Evolutionary conservation across 2,888 invertebrate genomes (phyloP).

Genomic region (Odontocerum albicorne): DNA sequence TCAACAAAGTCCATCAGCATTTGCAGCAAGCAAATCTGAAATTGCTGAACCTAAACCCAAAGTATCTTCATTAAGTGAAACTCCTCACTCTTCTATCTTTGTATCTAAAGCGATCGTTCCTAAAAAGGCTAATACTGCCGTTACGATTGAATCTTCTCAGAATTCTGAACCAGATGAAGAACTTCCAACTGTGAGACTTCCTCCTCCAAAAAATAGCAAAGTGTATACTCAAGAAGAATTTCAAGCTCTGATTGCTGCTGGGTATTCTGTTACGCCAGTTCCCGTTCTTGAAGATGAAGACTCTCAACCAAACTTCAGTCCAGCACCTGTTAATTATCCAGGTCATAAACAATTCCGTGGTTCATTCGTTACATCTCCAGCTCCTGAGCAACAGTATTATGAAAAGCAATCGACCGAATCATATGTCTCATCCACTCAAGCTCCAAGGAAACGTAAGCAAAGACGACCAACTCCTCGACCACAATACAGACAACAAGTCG

Average conservation of each 20-base stretch:
- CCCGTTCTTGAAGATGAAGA: constrained; percentile 43
- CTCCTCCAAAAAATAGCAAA: constrained; percentile 55
- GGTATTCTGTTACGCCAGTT: constrained; percentile 55
- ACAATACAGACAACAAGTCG: constrained; percentile 22
- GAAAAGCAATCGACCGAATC: constrained; percentile 28
- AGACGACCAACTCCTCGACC: constrained; percentile 27
- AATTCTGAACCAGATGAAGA: constrained; percentile 26
- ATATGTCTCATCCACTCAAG: constrained; percentile 17
- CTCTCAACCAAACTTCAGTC: constrained; percentile 28
- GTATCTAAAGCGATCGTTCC: constrained; percentile 30
- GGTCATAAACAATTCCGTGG: constrained; percentile 30
- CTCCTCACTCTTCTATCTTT: constrained; percentile 30
- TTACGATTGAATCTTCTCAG: constrained; percentile 16
- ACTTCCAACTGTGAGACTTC: constrained; percentile 44
- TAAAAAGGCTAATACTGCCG: constrained; percentile 21
- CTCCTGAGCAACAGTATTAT: constrained; percentile 16
- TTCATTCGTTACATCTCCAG: constrained; percentile 1
- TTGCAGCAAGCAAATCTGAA: constrained; percentile 20
- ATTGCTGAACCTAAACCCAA: constrained; percentile 11
- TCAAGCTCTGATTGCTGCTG: constrained; percentile 53
- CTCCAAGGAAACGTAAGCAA: constrained; percentile 30
- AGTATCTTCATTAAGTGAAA: not conserved
- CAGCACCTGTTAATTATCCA: constrained; percentile 33
- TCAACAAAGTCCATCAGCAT: constrained; percentile 24
- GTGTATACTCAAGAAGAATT: constrained; percentile 58